These are phyloP conservation scores for Mythimna ferrago DNA, from an alignment of 2,888 invertebrate genomes.

Conservation along the genomic window DNA sequence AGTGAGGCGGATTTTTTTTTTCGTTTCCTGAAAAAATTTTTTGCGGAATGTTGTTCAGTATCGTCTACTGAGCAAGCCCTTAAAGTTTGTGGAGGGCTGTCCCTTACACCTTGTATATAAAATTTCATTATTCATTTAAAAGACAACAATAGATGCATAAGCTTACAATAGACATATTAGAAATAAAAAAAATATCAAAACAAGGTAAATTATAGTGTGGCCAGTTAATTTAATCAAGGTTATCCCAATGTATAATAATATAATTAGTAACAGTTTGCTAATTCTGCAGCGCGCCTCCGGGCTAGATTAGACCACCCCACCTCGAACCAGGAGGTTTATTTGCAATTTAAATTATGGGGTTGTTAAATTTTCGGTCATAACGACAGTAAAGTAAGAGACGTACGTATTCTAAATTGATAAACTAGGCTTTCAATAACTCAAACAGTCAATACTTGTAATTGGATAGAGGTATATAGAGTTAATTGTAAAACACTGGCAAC, in stretches of 20 bases:
- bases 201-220: neutral
- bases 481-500: too few relatives aligned
- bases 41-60: too few relatives aligned
- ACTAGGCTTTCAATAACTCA: neutral
- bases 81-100: too few relatives aligned
- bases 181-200: neutral
- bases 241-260: constrained; percentile 13
- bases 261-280: constrained; percentile 16
- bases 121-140: too few relatives aligned
- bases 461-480: neutral
- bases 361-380: constrained; percentile 5
- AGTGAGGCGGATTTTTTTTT: too few relatives aligned
- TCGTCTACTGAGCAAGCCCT: too few relatives aligned
- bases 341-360: constrained; percentile 34
- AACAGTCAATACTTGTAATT: neutral
- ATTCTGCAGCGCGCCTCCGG: constrained; percentile 21
- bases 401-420: neutral
- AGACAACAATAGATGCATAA: neutral
- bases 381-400: neutral
- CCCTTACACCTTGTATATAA: too few relatives aligned
- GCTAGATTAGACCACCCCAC: constrained; percentile 20
- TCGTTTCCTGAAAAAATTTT: too few relatives aligned
- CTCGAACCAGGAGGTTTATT: constrained; percentile 22
- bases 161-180: neutral
- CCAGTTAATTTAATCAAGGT: constrained; percentile 1